Base-by-base conservation (phyloP, 2,113 vertebrate species). In the Cnemophilus loriae region DNA sequence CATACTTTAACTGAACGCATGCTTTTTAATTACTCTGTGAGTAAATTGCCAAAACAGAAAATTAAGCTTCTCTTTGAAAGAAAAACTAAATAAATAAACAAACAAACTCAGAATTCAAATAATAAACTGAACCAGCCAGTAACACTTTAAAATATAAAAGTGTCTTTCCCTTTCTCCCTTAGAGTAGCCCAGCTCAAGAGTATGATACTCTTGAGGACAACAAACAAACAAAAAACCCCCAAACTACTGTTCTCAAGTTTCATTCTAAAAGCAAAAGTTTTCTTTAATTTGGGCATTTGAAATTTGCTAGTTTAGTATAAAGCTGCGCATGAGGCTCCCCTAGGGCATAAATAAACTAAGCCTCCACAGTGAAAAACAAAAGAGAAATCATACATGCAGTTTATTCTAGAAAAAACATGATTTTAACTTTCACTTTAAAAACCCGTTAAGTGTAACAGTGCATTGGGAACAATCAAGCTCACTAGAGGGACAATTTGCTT, bases 91-190 rank as follows among this genome's bases (percentile, higher is more conserved):
- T 98, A 98, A 98, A 98, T 98, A 97, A 97, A 97, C 88, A 97
- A 96, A 97, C 92, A 97, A 96, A 93, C 41, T 27, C 53, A 93
- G 84, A 96, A 68, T 95, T 76, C 77, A 96, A 97, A 91, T 73
- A 90, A 97, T 42, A 77, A 97, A 97, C 98, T 98, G 98, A 98
- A 92, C 98, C 98, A 97, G 98, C 96, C 98, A 98, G 98, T 98
- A 98, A 96, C 93, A 96, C 90, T 96, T 95, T 94, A 87, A 93
- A 96, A 89, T 74, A 92, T 9, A 71, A 24, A 94, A 96, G 65
- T 93, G 59, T 94, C 86, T 84, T 90, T 92, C 92, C 78, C 92
- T 87, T 91, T 96, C 91, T 89, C 78, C 96, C 96, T 91, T 77
- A 89, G 47, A 90, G 61, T 77, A 96, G 63, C n/a, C 70, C 87